These are phyloP conservation scores for Anodontia alba DNA, from an alignment of 2,888 invertebrate species.

Conservation along the genomic window DNA sequence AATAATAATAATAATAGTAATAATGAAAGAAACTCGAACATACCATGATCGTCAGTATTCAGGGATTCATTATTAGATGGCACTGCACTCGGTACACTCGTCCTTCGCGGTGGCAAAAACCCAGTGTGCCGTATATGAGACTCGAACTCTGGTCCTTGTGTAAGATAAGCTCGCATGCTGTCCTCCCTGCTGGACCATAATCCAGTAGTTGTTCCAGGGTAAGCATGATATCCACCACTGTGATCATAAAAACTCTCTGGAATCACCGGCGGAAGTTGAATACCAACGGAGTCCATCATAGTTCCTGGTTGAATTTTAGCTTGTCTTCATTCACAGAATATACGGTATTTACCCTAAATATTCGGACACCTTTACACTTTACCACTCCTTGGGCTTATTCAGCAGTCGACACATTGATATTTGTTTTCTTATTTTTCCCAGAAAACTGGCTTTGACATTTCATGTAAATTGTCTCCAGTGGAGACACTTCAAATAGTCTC, in stretches of 20 bases:
- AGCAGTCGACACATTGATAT: no score
- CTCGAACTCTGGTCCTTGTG: conserved; percentile 50
- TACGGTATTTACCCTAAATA: no score
- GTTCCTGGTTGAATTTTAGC: no score
- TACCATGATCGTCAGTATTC: neutral
- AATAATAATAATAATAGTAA: no score
- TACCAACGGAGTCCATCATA: conserved; percentile 58
- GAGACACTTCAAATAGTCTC: no score
- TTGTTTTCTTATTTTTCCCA: no score
- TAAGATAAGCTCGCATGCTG: conserved; percentile 31
- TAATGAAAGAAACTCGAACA: no score
- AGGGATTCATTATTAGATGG: neutral
- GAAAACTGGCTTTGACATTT: no score
- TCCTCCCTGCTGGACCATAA: conserved; percentile 44
- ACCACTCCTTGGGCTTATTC: no score
- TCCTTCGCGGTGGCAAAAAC: neutral
- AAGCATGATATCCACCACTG: conserved; percentile 38
- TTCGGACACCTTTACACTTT: no score
- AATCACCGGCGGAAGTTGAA: conserved; percentile 60
- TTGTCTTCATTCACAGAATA: no score
- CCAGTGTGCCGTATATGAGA: conserved; percentile 40
- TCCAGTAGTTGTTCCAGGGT: conserved; percentile 20
- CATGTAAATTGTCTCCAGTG: no score
- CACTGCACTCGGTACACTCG: neutral
- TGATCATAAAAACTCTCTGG: conserved; percentile 61